A percentile compares a stretch with the other conserved stretches of the same genome.
These are phyloP conservation scores for Mixornis gularis DNA, from an alignment of 2,113 vertebrate genomes.

Conservation along the genomic window DNA sequence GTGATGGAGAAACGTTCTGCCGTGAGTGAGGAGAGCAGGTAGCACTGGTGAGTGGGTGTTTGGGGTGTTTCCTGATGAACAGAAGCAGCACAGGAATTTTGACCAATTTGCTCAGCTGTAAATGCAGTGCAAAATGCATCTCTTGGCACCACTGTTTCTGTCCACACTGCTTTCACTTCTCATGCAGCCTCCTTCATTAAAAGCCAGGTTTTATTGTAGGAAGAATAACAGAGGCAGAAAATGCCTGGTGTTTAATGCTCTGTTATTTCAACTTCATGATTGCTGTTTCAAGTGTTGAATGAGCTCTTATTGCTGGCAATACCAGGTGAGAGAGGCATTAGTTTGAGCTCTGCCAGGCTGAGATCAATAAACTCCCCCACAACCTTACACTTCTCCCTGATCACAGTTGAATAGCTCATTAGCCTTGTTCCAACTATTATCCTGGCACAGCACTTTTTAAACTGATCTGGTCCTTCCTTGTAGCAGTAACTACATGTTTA, in stretches of 20 bases:
- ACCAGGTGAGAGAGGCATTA: not conserved
- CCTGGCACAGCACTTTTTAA: not conserved
- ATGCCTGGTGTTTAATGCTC: not conserved
- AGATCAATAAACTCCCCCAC: not conserved
- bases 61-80: not conserved
- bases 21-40: not conserved
- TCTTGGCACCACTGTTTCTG: not conserved
- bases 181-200: not conserved
- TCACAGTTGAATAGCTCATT: not conserved
- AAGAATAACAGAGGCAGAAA: not conserved
- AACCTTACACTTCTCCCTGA: not conserved
- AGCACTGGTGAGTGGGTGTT: not conserved
- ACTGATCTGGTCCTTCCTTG: not conserved
- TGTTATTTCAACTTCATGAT: not conserved
- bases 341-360: not conserved
- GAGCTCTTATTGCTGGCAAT: not conserved
- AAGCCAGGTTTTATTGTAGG: not conserved
- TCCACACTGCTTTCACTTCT: not conserved
- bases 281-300: not conserved
- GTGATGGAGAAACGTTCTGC: not conserved
- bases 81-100: not conserved
- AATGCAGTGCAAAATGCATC: not conserved
- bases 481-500: not conserved
- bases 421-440: not conserved
- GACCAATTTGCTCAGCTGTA: not conserved